A percentile compares a stretch with the other conserved stretches of the same genome.
phyloP scores from a whole-genome alignment of 2,888 invertebrate genomes.

The Drosophila affinis region DNA sequence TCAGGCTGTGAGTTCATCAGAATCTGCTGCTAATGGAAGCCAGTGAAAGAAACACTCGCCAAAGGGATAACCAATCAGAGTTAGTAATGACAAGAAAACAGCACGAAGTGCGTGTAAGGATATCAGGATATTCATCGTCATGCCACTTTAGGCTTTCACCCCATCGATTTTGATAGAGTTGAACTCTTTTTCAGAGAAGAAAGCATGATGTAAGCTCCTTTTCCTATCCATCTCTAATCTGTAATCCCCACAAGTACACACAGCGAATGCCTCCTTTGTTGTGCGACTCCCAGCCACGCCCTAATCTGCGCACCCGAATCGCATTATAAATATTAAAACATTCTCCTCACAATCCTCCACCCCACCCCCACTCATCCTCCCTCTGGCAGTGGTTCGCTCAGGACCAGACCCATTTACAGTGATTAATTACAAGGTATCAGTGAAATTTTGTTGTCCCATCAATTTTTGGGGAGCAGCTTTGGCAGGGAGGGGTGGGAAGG shows the following conservation, averaged over 20 bases:
- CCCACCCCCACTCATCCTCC: not conserved
- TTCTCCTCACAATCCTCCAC: not conserved
- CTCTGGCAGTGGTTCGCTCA: not conserved
- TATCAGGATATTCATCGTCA: not conserved
- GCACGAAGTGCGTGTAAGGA: no score
- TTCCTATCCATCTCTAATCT: slow-evolving; percentile 25
- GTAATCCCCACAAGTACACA: slow-evolving; percentile 1
- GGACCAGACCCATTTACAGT: slow-evolving; percentile 52
- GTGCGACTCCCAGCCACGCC: slow-evolving; percentile 15
- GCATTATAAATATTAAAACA: slow-evolving; percentile 67
- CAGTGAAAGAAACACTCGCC: slow-evolving; percentile 4
- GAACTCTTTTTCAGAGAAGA: slow-evolving; percentile 10
- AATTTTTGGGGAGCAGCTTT: slow-evolving; percentile 50
- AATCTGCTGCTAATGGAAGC: slow-evolving; percentile 38
- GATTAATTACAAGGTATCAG: slow-evolving; percentile 69
- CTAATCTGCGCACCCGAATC: slow-evolving; percentile 56
- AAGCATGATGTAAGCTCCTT: slow-evolving; percentile 30
- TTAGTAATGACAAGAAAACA: no score
- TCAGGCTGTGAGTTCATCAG: slow-evolving; percentile 31
- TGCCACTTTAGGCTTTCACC: not conserved
- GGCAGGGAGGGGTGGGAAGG: not conserved
- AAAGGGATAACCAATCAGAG: not conserved
- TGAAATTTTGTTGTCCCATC: slow-evolving; percentile 62
- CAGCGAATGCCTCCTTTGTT: slow-evolving; percentile 9
- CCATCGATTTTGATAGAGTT: slow-evolving; percentile 11